These are phyloP conservation scores for Thalassophryne amazonica DNA, from an alignment of 2,797 vertebrate species.

Conservation along the genomic window DNA sequence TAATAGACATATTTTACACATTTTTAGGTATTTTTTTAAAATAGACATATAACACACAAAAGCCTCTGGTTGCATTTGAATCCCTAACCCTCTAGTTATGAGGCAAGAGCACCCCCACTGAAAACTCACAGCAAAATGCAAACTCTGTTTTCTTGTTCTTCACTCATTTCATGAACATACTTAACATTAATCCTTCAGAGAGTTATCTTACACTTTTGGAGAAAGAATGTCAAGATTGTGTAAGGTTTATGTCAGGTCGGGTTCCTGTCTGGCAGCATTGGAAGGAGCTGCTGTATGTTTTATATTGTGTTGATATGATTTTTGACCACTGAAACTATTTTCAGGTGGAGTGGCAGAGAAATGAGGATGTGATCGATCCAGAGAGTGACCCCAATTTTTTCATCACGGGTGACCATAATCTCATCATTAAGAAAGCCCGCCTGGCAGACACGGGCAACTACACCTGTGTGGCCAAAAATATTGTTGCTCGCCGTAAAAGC, in stretches of 20 bases:
- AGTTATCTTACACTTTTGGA: too few species aligned
- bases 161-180: too few species aligned
- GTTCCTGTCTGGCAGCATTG: background rate
- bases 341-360: conserved; percentile 97
- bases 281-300: background rate
- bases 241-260: conserved; percentile 9
- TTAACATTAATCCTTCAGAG: too few species aligned
- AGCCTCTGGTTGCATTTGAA: too few species aligned
- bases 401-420: conserved; percentile 91
- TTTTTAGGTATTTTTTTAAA: too few species aligned
- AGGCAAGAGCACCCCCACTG: too few species aligned
- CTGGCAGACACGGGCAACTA: conserved; percentile 97
- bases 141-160: too few species aligned
- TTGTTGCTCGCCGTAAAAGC: conserved; percentile 94
- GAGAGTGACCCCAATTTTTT: conserved; percentile 91
- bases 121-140: too few species aligned
- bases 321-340: conserved; percentile 48
- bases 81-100: too few species aligned
- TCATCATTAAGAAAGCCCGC: conserved; percentile 93
- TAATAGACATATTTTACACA: too few species aligned
- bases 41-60: too few species aligned
- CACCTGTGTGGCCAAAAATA: conserved; percentile 98
- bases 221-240: too few species aligned
- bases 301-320: conserved; percentile 9
- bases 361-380: conserved; percentile 92